Evolutionary conservation across 2,113 vertebrate species (phyloP), one percentile per base, ranked within the genome.

Genomic region (Lathamus discolor): DNA sequence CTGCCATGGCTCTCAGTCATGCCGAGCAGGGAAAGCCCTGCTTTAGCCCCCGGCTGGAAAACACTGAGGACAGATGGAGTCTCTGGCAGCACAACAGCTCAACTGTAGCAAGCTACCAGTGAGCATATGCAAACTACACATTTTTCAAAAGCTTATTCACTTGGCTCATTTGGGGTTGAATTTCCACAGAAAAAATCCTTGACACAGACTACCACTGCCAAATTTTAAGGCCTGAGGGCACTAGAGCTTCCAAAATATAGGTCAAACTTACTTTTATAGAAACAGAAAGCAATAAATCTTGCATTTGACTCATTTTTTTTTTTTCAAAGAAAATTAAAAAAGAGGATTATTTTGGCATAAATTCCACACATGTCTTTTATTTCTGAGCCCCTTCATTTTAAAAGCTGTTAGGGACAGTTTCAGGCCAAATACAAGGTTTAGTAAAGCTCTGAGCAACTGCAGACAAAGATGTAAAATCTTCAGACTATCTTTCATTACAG

Each of bases 11-110:
- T 83, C 61, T 75, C 61, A 51, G 46, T 31, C 61, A 29, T 1
- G 1, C 11, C 0, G 0, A 88, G 77, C 46, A 22, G 61, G 88
- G 76, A 91, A 96, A 88, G 63, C 23, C 86, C 51, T 9, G 57
- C 64, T 88, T 67, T 77, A 95, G 77, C 52, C 39, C 77, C 55
- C 1, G 1, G 75, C 68, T 96, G 86, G 83, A 92, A 94, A 91
- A 51, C 69, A 68, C 61, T 61, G 55, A 84, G 81, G 89, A 92
- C 94, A 95, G 91, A 95, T 86, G 92, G 93, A 96, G 73, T 84
- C 73, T 75, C 89, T 92, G 95, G 84, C 95, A 95, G 72, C 9
- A 2, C 86, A 94, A 86, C 73, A 92, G 80, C 92, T 93, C 77
- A 91, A 86, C 76, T 81, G 69, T 12, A 96, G 61, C 76, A 75